Percentiles rank a stretch among this genome's conserved stretches.
Conservation (phyloP, 2,888 invertebrate genomes). For the Agrochola lychnidis region DNA sequence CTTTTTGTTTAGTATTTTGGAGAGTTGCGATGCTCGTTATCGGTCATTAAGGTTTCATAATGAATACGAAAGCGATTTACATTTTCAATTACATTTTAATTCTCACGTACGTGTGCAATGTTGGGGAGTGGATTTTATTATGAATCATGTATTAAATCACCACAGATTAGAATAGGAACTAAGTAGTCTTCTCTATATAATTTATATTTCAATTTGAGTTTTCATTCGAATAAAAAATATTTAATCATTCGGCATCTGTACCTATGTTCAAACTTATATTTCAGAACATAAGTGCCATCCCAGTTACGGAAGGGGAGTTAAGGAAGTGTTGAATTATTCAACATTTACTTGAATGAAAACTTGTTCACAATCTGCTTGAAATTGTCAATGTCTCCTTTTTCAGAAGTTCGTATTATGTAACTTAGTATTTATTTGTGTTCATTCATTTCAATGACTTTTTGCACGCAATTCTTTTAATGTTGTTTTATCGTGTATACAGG, state of each 20-base stretch:
- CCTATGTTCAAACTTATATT: too few species aligned
- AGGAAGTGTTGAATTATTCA: too few species aligned
- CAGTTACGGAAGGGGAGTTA: too few species aligned
- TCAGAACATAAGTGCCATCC: too few species aligned
- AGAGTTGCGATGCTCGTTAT: constrained; percentile 67
- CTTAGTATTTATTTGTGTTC: constrained; percentile 9
- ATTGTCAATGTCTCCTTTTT: constrained; percentile 1
- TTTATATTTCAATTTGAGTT: neutral
- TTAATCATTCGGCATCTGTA: too few species aligned
- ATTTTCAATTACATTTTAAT: constrained; percentile 52
- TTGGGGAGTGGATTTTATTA: constrained; percentile 7
- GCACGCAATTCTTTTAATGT: constrained; percentile 14
- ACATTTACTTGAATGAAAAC: constrained; percentile 1
- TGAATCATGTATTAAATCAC: constrained; percentile 7
- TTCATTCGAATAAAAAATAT: too few species aligned
- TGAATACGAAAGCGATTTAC: constrained; percentile 65
- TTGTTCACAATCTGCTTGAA: neutral
- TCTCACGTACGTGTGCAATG: constrained; percentile 18
- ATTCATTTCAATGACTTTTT: constrained; percentile 23
- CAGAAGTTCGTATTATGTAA: constrained; percentile 2
- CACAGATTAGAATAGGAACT: neutral
- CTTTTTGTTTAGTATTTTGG: constrained; percentile 69
- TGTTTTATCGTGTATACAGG: constrained; percentile 5
- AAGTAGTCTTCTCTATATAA: neutral
- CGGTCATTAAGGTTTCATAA: constrained; percentile 64